Percentiles rank a stretch among this genome's conserved stretches.
These are phyloP conservation scores for Solenopsis invicta DNA, from an alignment of 1,140 invertebrate genomes.

Conservation along the genomic window DNA sequence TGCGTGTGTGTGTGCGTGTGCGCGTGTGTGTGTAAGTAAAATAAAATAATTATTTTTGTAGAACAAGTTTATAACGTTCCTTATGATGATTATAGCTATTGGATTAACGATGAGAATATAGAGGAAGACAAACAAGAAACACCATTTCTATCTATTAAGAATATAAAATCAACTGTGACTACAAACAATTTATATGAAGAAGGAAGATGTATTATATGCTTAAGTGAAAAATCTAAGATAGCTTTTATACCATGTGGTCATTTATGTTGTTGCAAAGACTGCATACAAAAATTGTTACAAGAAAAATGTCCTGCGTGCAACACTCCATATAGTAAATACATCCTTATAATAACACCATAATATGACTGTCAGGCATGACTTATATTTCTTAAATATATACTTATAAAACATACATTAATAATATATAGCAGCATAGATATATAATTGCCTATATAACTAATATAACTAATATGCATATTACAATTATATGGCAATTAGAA, in stretches of 20 bases:
- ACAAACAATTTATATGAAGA: slow-evolving; percentile 2
- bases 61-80: not conserved
- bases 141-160: not conserved
- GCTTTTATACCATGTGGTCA: not conserved
- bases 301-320: not conserved
- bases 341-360: not conserved
- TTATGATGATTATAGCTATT: not conserved
- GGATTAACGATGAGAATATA: not conserved
- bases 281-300: not conserved
- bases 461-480: no score
- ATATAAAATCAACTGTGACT: not conserved
- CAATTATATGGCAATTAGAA: no score
- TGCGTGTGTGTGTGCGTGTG: not conserved
- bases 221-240: not conserved
- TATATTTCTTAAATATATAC: not conserved
- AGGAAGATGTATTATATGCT: not conserved
- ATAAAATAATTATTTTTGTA: not conserved
- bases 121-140: not conserved
- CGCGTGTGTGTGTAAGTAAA: no score
- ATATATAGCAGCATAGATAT: no score
- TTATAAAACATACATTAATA: no score
- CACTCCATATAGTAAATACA: not conserved
- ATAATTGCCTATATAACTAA: no score
- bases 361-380: not conserved
- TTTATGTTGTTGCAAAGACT: slow-evolving; percentile 11